Conservation (phyloP, 2,113 vertebrate genomes). For the Campylomormyrus numenius region DNA sequence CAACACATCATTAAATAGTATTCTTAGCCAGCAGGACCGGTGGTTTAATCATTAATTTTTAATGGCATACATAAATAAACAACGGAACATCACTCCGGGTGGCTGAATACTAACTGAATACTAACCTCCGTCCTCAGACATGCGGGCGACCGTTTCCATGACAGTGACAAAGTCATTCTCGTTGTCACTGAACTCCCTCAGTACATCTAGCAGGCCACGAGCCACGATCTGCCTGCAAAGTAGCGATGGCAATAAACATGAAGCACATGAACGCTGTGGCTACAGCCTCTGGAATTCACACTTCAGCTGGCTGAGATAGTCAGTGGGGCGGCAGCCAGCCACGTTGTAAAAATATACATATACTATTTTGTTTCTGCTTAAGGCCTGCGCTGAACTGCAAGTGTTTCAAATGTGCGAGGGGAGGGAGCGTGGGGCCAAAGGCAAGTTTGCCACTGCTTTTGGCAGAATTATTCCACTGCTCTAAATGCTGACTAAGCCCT, state of each 20-base stretch:
- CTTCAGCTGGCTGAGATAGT: neutral
- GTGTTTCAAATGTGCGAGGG: neutral
- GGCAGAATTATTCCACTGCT: neutral
- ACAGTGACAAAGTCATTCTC: slow-evolving; percentile 80
- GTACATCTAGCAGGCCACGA: slow-evolving; percentile 73
- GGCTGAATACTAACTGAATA: neutral
- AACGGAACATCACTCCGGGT: neutral
- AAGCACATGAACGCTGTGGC: neutral
- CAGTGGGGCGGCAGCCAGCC: neutral
- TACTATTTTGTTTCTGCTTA: neutral
- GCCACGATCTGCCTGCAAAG: slow-evolving; percentile 78
- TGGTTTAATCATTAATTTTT: neutral
- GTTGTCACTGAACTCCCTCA: slow-evolving; percentile 77
- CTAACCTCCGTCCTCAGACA: slow-evolving; percentile 86
- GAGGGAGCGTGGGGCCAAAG: neutral
- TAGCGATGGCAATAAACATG: slow-evolving; percentile 37
- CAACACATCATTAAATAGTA: neutral
- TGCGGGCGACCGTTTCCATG: slow-evolving; percentile 75
- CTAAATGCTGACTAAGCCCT: neutral
- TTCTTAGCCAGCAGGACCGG: neutral
- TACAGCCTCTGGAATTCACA: neutral
- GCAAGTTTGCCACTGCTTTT: neutral
- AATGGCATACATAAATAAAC: neutral
- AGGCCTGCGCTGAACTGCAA: neutral
- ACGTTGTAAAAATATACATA: neutral